Evolutionary conservation across 1,140 invertebrate species (phyloP), one percentile per base, ranked within the genome.

Genomic region (Temnothorax curvispinosus): DNA sequence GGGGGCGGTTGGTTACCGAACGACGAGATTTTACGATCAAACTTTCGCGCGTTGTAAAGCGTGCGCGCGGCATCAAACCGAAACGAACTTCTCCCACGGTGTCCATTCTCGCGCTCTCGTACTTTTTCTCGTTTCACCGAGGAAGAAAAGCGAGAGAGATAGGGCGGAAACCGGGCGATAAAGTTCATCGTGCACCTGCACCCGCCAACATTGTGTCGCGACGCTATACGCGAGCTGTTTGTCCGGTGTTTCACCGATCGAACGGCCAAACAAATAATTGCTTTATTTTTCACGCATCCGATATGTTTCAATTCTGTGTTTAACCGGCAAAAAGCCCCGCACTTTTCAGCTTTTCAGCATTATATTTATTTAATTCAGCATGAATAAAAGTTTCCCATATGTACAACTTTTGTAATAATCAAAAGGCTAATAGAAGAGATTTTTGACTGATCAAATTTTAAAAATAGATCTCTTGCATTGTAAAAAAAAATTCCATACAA

Each of bases 221-320:
- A 9, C 35, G 4, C 41, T 21, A 38, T 21, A 38, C 27, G 52
- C 47, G 18, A 56, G 15, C 38, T 69, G 67, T 72, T 82, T 56
- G 44, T 21, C 27, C 27, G 13, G 11, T 58, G 21, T 81, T 27
- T 71, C 52, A 54, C 50, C 15, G 11, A 69, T 69, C 27, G 15
- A 44, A 67, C 27, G 38, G 38, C 65, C 65, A 44, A 74, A 47
- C 80, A 32, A 82, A 72, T 72, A 82, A 69, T 69, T 62, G 62
- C 62, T 80, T 67, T 18, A 60, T 47, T 77, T 78, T 67, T 52
- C 47, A 15, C n/a, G 13, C 21, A 21, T 62, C 2, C 60, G 27
- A 64, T 21, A 15, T 65, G 77, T 52, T 80, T 67, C 32, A 27
- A 52, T 18, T 21, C 32, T 18, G n/a, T 8, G 8, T 76, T 60